Percentiles rank a stretch among this genome's conserved stretches.
phyloP scores from a whole-genome alignment of 2,888 invertebrate species.

The Limnephilus lunatus region DNA sequence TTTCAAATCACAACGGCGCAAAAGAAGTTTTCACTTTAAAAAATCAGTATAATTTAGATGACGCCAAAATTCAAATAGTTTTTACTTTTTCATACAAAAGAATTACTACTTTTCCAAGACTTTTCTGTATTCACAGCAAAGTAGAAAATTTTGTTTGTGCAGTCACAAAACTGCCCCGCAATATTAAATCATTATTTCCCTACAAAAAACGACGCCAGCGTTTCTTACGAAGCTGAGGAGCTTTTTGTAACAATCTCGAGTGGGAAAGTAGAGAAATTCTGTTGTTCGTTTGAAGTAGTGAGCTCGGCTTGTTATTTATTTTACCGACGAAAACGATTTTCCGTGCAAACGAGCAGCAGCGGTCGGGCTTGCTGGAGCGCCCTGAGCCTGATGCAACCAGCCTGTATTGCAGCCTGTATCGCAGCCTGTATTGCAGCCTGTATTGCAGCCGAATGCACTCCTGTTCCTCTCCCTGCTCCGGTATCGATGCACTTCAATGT shows the following conservation, averaged over 20 bases:
- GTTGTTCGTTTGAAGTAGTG: neutral
- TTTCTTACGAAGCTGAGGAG: neutral
- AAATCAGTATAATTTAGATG: neutral
- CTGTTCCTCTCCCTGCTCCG: neutral
- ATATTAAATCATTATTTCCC: neutral
- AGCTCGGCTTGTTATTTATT: constrained; percentile 35
- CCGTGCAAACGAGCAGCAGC: constrained; percentile 41
- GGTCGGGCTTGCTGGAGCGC: neutral
- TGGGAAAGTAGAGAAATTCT: neutral
- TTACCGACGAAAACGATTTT: constrained; percentile 42
- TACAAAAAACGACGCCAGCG: neutral
- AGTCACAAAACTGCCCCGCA: neutral
- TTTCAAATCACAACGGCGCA: too few relatives aligned
- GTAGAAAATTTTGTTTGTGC: neutral
- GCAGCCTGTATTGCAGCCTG: neutral
- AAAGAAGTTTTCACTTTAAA: too few relatives aligned
- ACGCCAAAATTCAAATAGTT: neutral
- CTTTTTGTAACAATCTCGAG: neutral
- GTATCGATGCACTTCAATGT: constrained; percentile 27
- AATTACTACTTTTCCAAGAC: neutral
- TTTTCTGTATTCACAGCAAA: neutral
- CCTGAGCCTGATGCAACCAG: neutral
- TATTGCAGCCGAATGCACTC: constrained; percentile 12
- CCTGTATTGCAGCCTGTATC: too few relatives aligned
- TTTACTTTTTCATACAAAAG: neutral